Evolutionary conservation across 2,888 invertebrate species (phyloP), one percentile per base, ranked within the genome.

Genomic region (Ditula angustiorana): DNA sequence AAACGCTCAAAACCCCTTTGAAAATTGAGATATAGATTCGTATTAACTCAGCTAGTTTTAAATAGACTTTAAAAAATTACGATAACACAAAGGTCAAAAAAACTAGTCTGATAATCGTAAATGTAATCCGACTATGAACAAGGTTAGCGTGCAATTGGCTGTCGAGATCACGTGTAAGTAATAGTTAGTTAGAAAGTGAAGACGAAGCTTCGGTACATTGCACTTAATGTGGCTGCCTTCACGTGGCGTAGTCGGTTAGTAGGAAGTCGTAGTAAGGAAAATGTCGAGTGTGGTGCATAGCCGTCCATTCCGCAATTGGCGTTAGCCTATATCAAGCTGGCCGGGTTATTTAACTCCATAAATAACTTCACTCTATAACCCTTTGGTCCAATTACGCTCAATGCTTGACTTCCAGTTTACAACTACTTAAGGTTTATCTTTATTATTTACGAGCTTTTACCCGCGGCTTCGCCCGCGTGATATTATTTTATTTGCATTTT

Each of bases 181-280:
- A 68, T 61, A 33, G 61, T 57, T 49, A 47, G 49, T 37, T 69
- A 64, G 64, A 64, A 69, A 69, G 67, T 67, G 68, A 67, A 69
- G 55, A 61, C 58, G 52, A 59, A 56, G 66, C 52, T 55, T 65
- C 69, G 59, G 63, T 67, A 58, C 55, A 58, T 61, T 65, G 69
- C 67, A 67, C 69, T 67, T 64, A 33, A 23, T 37, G 41, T 59
- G 46, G 57, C 30, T 50, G 30, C 28, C n/a, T 53, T 24, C 33
- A 23, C 5, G 26, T 26, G 24, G 16, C 41, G 44, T 33, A 8
- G 26, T 13, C 21, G 11, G 16, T 58, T 61, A 71, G 61, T 61
- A 73, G 78, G 75, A 79, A 77, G 71, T 71, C 55, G 67, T 68
- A 70, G 67, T 68, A 70, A 70, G 70, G 71, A 74, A 76, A 73